Conservation (phyloP, 2,113 vertebrate genomes). For the Mesitornis unicolor region DNA sequence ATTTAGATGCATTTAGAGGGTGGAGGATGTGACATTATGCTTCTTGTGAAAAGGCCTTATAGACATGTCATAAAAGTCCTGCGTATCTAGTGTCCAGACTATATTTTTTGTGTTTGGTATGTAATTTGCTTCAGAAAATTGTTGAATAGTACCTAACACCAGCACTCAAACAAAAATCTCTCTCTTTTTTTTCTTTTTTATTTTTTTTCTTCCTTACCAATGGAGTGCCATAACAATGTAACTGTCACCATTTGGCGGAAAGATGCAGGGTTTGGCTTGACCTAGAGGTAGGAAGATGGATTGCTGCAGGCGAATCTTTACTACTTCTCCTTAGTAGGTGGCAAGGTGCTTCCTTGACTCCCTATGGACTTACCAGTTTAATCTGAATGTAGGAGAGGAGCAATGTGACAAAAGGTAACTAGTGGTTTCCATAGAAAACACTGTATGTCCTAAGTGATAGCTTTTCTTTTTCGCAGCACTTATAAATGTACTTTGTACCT, state of each 20-base stretch:
- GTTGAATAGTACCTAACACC: not conserved
- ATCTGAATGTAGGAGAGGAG: not conserved
- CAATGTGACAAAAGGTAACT: not conserved
- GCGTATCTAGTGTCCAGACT: not conserved
- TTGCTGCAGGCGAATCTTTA: not conserved
- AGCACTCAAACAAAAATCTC: not conserved
- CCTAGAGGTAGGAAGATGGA: not conserved
- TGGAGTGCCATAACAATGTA: not conserved
- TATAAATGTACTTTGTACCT: not conserved
- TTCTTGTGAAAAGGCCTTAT: not conserved
- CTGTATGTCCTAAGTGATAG: not conserved
- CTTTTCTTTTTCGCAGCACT: not conserved
- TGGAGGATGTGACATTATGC: not conserved
- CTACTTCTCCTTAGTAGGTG: not conserved
- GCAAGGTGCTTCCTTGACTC: not conserved
- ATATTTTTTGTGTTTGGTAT: not conserved
- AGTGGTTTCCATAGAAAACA: not conserved
- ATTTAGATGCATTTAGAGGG: not conserved
- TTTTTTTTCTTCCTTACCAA: no score
- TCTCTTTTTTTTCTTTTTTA: no score
- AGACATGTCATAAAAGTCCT: not conserved
- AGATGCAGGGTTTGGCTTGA: not conserved
- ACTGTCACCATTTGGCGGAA: not conserved
- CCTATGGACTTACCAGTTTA: not conserved
- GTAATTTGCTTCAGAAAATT: not conserved